Evolutionary conservation across 37 sponge, comb jelly and placozoan genomes (phyloP).

Genomic region (Tethya wilhelma): DNA sequence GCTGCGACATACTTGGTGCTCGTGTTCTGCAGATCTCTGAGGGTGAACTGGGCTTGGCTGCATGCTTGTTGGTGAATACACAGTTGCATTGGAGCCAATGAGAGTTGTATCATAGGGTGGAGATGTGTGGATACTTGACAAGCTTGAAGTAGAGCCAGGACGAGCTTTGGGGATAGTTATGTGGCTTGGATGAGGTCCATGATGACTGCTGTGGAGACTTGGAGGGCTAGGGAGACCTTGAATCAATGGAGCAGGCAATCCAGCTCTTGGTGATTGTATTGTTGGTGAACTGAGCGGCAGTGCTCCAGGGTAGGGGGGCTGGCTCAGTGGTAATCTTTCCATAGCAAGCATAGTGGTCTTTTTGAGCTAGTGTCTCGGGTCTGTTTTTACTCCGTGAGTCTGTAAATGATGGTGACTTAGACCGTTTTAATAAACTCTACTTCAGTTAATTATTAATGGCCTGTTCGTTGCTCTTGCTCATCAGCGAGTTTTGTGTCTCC

Average conservation of each 20-base stretch:
- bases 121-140: constrained; percentile 47
- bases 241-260: constrained; percentile 39
- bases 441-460: no score
- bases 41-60: constrained; percentile 12
- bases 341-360: constrained; percentile 79
- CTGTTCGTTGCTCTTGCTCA: no score
- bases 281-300: constrained; percentile 47
- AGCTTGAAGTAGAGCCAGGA: constrained; percentile 31
- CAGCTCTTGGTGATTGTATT: constrained; percentile 48
- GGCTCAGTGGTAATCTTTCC: constrained; percentile 70
- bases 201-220: constrained; percentile 6
- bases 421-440: no score
- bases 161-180: constrained; percentile 3
- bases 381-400: no score
- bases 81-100: constrained; percentile 8
- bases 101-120: constrained; percentile 48
- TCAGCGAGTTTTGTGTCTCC: no score
- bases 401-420: no score
- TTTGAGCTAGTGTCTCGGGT: no score
- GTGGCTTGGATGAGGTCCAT: constrained; percentile 7
- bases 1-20: constrained; percentile 4
- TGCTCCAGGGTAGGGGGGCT: constrained; percentile 35
- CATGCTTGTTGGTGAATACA: constrained; percentile 46
- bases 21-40: constrained; percentile 15
- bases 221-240: constrained; percentile 30